These are phyloP conservation scores for Operophtera brumata DNA, from an alignment of 2,888 invertebrate species.

Conservation along the genomic window DNA sequence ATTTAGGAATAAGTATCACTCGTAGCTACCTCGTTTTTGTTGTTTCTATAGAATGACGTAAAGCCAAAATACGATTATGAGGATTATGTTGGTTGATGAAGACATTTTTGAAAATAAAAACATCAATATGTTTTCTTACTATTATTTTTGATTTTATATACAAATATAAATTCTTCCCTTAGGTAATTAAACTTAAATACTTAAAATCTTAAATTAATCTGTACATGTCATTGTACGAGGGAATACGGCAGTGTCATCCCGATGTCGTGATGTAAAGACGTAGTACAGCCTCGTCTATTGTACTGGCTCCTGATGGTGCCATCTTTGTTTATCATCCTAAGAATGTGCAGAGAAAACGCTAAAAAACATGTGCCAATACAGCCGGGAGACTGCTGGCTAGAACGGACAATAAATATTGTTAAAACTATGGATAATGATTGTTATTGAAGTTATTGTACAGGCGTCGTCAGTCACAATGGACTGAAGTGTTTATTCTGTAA, in stretches of 20 bases:
- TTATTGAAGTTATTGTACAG: constrained; percentile 3
- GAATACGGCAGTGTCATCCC: constrained; percentile 61
- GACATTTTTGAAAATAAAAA: constrained; percentile 32
- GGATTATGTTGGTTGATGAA: neutral
- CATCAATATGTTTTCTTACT: constrained; percentile 35
- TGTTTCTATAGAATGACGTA: neutral
- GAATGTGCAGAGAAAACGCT: neutral
- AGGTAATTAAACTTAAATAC: constrained; percentile 61
- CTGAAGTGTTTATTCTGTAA: constrained; percentile 3
- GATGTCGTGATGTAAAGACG: constrained; percentile 19
- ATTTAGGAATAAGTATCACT: neutral
- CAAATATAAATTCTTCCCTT: constrained; percentile 73
- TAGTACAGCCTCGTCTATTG: constrained; percentile 4
- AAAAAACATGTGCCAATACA: neutral
- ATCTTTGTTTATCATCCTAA: neutral
- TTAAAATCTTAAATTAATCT: constrained; percentile 67
- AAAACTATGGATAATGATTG: constrained; percentile 2
- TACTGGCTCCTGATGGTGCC: no score
- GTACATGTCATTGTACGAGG: constrained; percentile 64
- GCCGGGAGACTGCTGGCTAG: neutral
- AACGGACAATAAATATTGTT: constrained; percentile 24
- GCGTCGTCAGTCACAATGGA: neutral
- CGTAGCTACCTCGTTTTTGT: neutral
- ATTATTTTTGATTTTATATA: constrained; percentile 68
- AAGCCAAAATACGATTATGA: neutral